These are phyloP conservation scores for Bovichtus diacanthus DNA, from an alignment of 2,797 vertebrate genomes.

Conservation along the genomic window DNA sequence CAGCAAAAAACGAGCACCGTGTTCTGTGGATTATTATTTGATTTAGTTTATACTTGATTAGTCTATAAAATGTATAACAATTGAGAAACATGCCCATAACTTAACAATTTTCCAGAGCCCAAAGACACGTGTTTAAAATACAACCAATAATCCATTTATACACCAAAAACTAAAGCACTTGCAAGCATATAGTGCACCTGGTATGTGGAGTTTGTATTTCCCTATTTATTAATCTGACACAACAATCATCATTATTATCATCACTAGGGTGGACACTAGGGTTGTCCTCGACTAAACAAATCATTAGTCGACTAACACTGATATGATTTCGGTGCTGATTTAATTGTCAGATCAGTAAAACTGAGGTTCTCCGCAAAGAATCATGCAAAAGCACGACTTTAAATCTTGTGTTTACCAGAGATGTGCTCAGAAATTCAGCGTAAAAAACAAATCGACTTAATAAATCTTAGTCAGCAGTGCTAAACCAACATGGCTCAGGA, in stretches of 20 bases:
- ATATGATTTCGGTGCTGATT: no score
- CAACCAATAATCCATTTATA: neutral
- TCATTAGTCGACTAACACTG: no score
- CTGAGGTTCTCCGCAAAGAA: no score
- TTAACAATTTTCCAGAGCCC: neutral
- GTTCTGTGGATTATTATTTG: neutral
- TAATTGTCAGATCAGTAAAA: no score
- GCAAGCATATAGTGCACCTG: neutral
- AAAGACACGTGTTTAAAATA: neutral
- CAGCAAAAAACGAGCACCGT: slow-evolving; percentile 1
- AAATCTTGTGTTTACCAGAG: no score
- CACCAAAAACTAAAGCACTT: neutral
- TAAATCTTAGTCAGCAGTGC: no score
- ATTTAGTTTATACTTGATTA: neutral
- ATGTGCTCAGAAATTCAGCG: no score
- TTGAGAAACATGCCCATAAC: neutral
- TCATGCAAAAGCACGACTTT: no score
- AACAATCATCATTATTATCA: neutral
- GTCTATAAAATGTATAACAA: neutral
- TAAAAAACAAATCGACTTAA: no score
- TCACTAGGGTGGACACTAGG: no score
- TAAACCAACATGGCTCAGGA: neutral
- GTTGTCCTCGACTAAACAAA: no score
- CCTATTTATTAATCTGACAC: neutral
- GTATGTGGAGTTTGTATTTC: neutral